Base-by-base conservation (phyloP, 2,888 invertebrate genomes). In the Philaethria dido region DNA sequence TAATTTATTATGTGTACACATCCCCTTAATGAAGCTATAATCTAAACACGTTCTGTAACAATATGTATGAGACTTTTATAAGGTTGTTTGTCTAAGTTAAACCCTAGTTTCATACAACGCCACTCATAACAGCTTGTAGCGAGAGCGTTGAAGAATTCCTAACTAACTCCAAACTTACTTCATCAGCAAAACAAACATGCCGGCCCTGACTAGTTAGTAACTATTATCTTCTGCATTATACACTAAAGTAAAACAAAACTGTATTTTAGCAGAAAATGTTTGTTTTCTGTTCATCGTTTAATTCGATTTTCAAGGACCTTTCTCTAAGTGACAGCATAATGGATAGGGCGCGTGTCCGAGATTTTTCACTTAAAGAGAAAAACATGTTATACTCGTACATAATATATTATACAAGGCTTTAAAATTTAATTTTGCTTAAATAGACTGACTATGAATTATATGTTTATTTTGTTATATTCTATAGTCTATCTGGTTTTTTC, bases 211-310 rank as follows among this genome's bases (percentile, higher is more conserved):
- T 83, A 83, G 86, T 86, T 86, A 81, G 77, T 69, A 87, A 87
- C 88, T 89, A 85, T 89, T 87, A 88, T 88, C 87, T 84, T 76
- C 73, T 69, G 83, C 85, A 86, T 85, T 84, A 86, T 80, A 80
- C 75, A 80, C 82, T 81, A 36, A 81, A 82, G 78, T 83, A 80
- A 83, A 85, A 83, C 79, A 78, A 78, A 80, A 75, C 44, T 71
- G 64, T 78, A 80, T 75, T 81, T 83, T 78, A 78, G 71, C 71
- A 78, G 74, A 73, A 66, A 73, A 75, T 74, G 75, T 73, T 77
- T 76, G 65, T 66, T 68, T 16, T 60, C 36, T 60, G 55, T 65
- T 61, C 44, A 63, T 52, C 45, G 11, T 52, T 52, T 62, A 62
- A 69, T 69, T 45, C 57, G 22, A 62, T 64, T 67, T 62, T 47